Conservation (phyloP, 2,113 vertebrate genomes). For the Trachemys scripta region DNA sequence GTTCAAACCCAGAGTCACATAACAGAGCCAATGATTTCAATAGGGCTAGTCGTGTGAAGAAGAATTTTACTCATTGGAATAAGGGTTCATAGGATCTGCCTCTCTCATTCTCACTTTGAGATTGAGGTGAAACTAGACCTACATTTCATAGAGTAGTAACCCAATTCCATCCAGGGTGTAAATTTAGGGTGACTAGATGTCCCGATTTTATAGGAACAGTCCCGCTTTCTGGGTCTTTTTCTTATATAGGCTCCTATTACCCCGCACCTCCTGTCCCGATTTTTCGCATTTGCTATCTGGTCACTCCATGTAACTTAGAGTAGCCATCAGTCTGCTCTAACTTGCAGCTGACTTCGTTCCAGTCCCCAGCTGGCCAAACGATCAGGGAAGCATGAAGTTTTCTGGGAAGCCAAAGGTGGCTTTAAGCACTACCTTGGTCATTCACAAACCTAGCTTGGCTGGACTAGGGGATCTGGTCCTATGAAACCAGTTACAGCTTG, state of each 20-base stretch:
- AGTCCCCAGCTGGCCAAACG: not conserved
- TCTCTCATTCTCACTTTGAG: not conserved
- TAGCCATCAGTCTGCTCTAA: not conserved
- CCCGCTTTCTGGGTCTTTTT: no score
- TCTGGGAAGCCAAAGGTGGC: not conserved
- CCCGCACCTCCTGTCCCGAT: no score
- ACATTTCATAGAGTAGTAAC: not conserved
- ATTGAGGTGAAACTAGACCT: not conserved
- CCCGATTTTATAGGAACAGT: no score
- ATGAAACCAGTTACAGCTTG: not conserved
- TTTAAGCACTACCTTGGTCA: not conserved
- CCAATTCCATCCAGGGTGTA: not conserved
- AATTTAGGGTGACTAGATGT: not conserved
- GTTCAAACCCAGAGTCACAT: not conserved
- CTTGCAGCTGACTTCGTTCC: not conserved
- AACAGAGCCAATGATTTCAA: not conserved
- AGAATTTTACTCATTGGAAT: not conserved
- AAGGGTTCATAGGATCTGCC: not conserved
- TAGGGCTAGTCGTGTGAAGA: not conserved
- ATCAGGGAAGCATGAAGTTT: not conserved
- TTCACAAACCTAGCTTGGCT: not conserved
- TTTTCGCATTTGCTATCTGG: no score
- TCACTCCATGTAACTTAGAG: not conserved
- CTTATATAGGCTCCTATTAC: no score
- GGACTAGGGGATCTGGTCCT: not conserved